phyloP scores from a whole-genome alignment of 1,140 invertebrate genomes.

The Bombus cullumanus region DNA sequence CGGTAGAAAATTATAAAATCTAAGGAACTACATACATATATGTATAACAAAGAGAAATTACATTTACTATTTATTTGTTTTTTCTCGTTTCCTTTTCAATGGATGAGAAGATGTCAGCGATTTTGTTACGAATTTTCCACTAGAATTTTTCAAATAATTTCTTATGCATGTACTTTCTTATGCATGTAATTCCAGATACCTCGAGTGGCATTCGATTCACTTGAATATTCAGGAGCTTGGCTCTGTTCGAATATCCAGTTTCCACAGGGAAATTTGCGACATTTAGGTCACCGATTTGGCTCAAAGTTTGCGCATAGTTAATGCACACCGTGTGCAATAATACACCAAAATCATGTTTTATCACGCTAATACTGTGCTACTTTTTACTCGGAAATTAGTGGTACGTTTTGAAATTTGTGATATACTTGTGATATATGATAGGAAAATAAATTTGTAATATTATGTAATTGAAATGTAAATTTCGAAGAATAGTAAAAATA shows the following conservation, averaged over 20 bases:
- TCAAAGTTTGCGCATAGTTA: slow-evolving; percentile 7
- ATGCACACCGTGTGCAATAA: not conserved
- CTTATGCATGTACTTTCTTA: not conserved
- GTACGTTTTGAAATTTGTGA: too few relatives aligned
- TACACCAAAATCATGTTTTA: not conserved
- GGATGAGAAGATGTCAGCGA: not conserved
- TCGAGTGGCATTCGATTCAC: not conserved
- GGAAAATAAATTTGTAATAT: too few relatives aligned
- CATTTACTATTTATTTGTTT: too few relatives aligned
- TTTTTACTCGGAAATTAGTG: not conserved
- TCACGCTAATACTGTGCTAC: too few relatives aligned
- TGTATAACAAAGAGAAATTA: too few relatives aligned
- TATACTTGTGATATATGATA: too few relatives aligned
- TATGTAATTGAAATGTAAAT: too few relatives aligned
- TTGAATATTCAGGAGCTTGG: slow-evolving; percentile 30
- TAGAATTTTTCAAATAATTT: slow-evolving; percentile 4
- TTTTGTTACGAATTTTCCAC: not conserved
- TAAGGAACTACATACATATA: too few relatives aligned
- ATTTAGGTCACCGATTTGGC: slow-evolving; percentile 21
- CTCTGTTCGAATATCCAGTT: slow-evolving; percentile 14
- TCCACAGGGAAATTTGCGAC: slow-evolving; percentile 6
- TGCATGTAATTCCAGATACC: not conserved
- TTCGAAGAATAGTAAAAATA: too few relatives aligned
- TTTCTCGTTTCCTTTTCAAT: not conserved
- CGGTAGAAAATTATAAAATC: too few relatives aligned